Conservation (phyloP, 2,888 invertebrate genomes). For the Furcula furcula region DNA sequence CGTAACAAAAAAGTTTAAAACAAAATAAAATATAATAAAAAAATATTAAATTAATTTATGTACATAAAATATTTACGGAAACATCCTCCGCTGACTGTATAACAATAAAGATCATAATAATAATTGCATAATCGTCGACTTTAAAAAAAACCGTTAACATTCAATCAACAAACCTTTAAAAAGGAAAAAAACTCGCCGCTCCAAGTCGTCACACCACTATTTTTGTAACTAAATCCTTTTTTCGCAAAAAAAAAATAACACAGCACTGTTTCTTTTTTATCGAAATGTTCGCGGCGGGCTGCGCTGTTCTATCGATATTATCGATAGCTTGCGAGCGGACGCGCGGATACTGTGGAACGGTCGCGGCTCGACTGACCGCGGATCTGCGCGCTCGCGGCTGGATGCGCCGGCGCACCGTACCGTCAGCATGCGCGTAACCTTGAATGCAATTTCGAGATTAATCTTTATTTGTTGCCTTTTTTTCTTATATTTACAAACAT, state of each 20-base stretch:
- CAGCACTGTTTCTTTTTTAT: conserved; percentile 48
- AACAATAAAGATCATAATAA: conserved; percentile 3
- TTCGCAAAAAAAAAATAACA: conserved; percentile 37
- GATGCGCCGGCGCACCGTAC: conserved; percentile 48
- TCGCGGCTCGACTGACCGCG: conserved; percentile 47
- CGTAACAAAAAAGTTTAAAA: too few relatives aligned
- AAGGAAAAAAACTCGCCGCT: conserved; percentile 47
- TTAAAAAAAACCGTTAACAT: conserved; percentile 15
- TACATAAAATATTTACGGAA: too few relatives aligned
- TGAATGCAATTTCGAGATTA: conserved; percentile 64
- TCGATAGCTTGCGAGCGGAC: conserved; percentile 38
- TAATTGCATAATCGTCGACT: conserved; percentile 16
- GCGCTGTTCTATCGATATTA: conserved; percentile 41
- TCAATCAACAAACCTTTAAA: conserved; percentile 42
- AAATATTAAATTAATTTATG: too few relatives aligned
- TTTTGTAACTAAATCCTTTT: conserved; percentile 41
- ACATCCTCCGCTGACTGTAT: too few relatives aligned
- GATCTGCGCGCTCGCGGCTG: conserved; percentile 26
- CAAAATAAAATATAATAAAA: too few relatives aligned
- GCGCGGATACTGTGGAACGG: conserved; percentile 32
- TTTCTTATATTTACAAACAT: conserved; percentile 2
- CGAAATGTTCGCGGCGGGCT: conserved; percentile 39
- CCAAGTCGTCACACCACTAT: conserved; percentile 50
- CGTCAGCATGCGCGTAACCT: conserved; percentile 35
- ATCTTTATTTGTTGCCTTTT: conserved; percentile 45